Conservation (phyloP, 2,113 vertebrate species). For the Cephalopterus ornatus region DNA sequence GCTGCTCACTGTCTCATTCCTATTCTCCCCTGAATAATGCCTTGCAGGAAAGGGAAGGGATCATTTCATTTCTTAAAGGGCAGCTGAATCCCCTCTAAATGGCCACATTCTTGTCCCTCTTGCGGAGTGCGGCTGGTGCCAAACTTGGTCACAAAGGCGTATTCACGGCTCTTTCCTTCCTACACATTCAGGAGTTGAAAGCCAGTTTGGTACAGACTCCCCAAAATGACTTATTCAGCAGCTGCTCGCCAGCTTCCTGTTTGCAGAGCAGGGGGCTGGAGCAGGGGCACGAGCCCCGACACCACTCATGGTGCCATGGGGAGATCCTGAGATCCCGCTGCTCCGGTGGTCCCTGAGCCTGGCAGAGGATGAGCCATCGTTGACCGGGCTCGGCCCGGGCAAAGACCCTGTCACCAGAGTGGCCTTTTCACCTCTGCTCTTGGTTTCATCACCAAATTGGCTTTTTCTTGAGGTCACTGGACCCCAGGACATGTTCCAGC, state of each 20-base stretch:
- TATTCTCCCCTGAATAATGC: slow-evolving; percentile 51
- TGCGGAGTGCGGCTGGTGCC: slow-evolving; percentile 17
- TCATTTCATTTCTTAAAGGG: slow-evolving; percentile 64
- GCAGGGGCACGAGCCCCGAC: neutral
- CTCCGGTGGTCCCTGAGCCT: neutral
- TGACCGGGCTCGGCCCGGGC: neutral
- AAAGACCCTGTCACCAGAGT: neutral
- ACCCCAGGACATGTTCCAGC: slow-evolving; percentile 43
- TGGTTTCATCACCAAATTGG: slow-evolving; percentile 35
- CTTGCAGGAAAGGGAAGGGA: slow-evolving; percentile 56
- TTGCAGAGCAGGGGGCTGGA: neutral
- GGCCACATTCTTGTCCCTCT: slow-evolving; percentile 68
- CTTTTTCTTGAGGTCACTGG: neutral
- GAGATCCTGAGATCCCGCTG: neutral
- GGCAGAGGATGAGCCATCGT: neutral
- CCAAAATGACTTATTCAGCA: slow-evolving; percentile 64
- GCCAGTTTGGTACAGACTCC: slow-evolving; percentile 60
- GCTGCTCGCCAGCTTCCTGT: slow-evolving; percentile 54
- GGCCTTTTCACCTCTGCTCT: slow-evolving; percentile 26
- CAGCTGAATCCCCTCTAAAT: slow-evolving; percentile 68
- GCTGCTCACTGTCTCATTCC: slow-evolving; percentile 30
- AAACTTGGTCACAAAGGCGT: slow-evolving; percentile 64
- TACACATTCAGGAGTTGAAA: slow-evolving; percentile 66
- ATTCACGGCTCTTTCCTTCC: slow-evolving; percentile 69
- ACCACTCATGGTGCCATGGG: fast-evolving